Evolutionary conservation across 1,140 invertebrate genomes (phyloP).

Genomic region (Saccostrea cuccullata): DNA sequence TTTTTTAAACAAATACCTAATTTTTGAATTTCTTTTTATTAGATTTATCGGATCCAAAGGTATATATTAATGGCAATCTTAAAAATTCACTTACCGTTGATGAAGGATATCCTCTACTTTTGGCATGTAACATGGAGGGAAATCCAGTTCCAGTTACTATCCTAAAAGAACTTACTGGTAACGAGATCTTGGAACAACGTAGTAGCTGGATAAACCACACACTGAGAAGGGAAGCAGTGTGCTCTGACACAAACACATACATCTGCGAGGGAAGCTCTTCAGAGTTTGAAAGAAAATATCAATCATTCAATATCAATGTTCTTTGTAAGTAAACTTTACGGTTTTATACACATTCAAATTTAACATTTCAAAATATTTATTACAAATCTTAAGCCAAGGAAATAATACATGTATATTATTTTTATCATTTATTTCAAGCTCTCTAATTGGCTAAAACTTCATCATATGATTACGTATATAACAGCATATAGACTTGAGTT

Average conservation of each 20-base stretch:
- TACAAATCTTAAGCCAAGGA: no score
- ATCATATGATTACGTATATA: no score
- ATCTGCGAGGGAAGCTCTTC: no score
- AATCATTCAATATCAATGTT: no score
- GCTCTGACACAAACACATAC: not conserved
- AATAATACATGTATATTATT: no score
- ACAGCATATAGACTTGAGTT: no score
- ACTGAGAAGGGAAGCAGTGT: not conserved
- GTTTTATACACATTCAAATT: not conserved
- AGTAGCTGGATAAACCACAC: not conserved
- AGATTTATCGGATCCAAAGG: not conserved
- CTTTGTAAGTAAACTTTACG: not conserved
- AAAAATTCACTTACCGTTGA: not conserved
- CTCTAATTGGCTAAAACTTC: no score
- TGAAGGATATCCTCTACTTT: not conserved
- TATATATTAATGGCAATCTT: not conserved
- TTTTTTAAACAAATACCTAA: not conserved
- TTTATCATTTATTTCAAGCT: no score
- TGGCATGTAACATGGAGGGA: not conserved
- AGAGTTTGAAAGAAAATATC: no score
- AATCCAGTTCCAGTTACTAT: not conserved
- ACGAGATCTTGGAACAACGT: not conserved
- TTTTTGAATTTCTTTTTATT: not conserved
- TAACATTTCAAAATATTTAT: no score
- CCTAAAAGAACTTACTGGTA: not conserved